phyloP scores from a whole-genome alignment of 2,888 invertebrate genomes.

The Slavum lentiscoides region DNA sequence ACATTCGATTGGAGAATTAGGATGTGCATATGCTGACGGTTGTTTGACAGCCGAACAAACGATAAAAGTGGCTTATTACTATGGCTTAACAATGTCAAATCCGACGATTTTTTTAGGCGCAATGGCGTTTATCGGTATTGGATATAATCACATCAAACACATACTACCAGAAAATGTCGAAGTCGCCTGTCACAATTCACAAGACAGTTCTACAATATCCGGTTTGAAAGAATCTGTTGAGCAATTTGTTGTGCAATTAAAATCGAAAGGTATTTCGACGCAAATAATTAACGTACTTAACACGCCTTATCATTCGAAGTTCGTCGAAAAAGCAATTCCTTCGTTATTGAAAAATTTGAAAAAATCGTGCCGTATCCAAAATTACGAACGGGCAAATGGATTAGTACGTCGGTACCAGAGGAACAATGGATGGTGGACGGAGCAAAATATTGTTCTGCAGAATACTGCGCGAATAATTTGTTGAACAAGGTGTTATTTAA shows the following conservation, averaged over 20 bases:
- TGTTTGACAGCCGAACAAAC: constrained; percentile 85
- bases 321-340: constrained; percentile 75
- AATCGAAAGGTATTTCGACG: constrained; percentile 75
- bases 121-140: constrained; percentile 85
- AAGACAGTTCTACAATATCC: constrained; percentile 85
- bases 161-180: constrained; percentile 77
- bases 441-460: constrained; percentile 74
- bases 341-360: constrained; percentile 68
- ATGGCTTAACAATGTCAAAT: constrained; percentile 76
- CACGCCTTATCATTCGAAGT: constrained; percentile 86
- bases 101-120: constrained; percentile 73
- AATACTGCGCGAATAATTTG: constrained; percentile 86
- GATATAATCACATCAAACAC: constrained; percentile 63
- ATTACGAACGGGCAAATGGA: constrained; percentile 75
- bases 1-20: constrained; percentile 92
- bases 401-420: constrained; percentile 80
- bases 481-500: constrained; percentile 68
- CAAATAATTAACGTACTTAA: constrained; percentile 82
- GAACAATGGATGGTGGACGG: constrained; percentile 71
- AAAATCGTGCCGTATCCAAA: constrained; percentile 68
- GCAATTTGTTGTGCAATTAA: constrained; percentile 68
- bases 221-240: constrained; percentile 75
- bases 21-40: constrained; percentile 93
- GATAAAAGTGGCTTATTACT: constrained; percentile 80
- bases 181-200: constrained; percentile 84